Base-by-base conservation (phyloP, 2,113 vertebrate genomes). In the Pteropus alecto region DNA sequence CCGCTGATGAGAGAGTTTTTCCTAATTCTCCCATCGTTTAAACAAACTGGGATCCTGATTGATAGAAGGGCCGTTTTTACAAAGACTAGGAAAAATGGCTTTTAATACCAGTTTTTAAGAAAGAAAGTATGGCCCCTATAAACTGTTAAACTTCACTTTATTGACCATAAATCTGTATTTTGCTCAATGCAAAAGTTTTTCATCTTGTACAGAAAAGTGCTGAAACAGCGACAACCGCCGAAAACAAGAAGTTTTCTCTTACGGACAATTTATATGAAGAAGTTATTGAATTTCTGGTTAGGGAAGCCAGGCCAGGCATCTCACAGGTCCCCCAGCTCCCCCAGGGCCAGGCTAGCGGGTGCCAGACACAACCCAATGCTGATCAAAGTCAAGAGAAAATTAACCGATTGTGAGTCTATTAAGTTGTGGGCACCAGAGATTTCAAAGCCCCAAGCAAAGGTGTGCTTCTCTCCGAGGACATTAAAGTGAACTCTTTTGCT, bases 161-260 rank as follows among this genome's bases (percentile, higher is more conserved):
- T 98, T 98, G 98, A 98, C 98, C 98, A 98, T 99, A 99, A 99
- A 99, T 99, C 99, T 99, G 98, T 99, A 98, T 98, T 99, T 99
- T 99, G 98, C 98, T 98, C 98, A 99, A 99, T 98, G 98, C 98
- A 99, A 99, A 99, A 98, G 98, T 99, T 99, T 99, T 99, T 99
- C 98, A 98, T 99, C 98, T 98, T 98, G 97, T 98, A 98, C 96
- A 0, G 97, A 98, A 99, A 99, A 99, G 98, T 98, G 98, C 98
- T 99, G 99, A 99, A 99, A 96, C 98, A 98, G 98, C 98, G 95
- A 97, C 98, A 98, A 98, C 97, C 89, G 97, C 98, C 78, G 97
- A 98, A 98, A 98, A 91, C 98, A 98, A 98, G 98, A 99, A 98
- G 98, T 98, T 99, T 98, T 98, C 98, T 98, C 98, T 99, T 98